Conservation (phyloP, 2,113 vertebrate species). For the Charadrius vociferus region DNA sequence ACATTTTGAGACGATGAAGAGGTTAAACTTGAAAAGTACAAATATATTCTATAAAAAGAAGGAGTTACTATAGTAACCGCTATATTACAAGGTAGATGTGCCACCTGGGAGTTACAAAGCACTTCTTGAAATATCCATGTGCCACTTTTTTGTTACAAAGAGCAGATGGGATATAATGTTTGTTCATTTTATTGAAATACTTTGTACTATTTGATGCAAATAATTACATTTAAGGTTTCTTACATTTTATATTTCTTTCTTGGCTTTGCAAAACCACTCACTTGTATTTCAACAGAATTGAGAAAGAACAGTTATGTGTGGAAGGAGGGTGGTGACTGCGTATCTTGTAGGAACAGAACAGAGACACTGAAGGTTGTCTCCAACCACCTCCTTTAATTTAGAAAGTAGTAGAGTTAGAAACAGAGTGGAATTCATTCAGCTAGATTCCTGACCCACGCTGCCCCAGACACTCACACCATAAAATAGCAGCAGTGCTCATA, state of each 20-base stretch:
- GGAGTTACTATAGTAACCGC: slow-evolving; percentile 44
- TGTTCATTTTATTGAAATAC: not conserved
- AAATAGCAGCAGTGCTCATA: slow-evolving; percentile 15
- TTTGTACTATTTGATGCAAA: not conserved
- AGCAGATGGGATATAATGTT: slow-evolving; percentile 53
- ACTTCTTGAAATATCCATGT: slow-evolving; percentile 56
- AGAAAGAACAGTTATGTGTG: not conserved
- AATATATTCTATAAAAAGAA: slow-evolving; percentile 57
- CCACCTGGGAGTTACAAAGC: slow-evolving; percentile 55
- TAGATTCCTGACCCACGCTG: not conserved
- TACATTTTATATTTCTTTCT: not conserved
- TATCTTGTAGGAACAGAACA: not conserved
- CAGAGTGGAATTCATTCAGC: slow-evolving; percentile 27
- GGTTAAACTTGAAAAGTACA: slow-evolving; percentile 60
- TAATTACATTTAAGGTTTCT: not conserved
- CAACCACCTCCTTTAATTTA: slow-evolving; percentile 66
- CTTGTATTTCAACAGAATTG: not conserved
- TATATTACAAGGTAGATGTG: slow-evolving; percentile 31
- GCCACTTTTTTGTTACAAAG: slow-evolving; percentile 18
- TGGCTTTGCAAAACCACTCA: not conserved
- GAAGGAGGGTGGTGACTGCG: not conserved
- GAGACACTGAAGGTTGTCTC: not conserved
- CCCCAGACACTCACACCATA: slow-evolving; percentile 20
- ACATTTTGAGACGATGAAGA: slow-evolving; percentile 1
- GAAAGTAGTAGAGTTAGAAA: slow-evolving; percentile 7